These are phyloP conservation scores for Elysia chlorotica DNA, from an alignment of 1,140 invertebrate species.

Conservation along the genomic window DNA sequence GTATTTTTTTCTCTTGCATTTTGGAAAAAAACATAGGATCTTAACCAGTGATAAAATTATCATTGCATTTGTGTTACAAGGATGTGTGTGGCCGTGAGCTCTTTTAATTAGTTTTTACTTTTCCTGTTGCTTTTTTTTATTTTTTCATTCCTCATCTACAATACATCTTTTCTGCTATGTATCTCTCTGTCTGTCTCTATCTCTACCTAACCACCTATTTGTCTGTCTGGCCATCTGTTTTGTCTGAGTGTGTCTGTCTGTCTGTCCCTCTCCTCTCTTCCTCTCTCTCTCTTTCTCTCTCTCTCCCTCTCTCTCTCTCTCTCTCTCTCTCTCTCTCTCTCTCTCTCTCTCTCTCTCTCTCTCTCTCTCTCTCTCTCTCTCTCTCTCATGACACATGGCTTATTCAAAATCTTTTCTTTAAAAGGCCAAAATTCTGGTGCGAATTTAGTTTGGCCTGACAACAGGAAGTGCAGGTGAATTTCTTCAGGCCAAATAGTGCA, in stretches of 20 bases:
- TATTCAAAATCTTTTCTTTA: not conserved
- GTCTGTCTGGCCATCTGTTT: too few relatives aligned
- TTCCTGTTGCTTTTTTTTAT: too few relatives aligned
- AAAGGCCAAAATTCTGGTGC: not conserved
- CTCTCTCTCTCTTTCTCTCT: not conserved
- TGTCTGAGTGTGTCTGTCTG: not conserved
- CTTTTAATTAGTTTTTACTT: too few relatives aligned
- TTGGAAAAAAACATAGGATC: too few relatives aligned
- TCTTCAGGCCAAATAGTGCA: not conserved
- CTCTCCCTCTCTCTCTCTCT: not conserved
- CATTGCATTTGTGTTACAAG: too few relatives aligned
- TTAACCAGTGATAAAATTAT: too few relatives aligned
- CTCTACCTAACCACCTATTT: too few relatives aligned
- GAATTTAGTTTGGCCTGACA: not conserved
- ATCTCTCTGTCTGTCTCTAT: too few relatives aligned
- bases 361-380: not conserved
- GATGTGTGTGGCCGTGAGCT: too few relatives aligned
- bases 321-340: not conserved
- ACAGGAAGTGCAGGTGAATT: not conserved
- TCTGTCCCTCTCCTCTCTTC: not conserved
- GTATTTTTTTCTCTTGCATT: too few relatives aligned
- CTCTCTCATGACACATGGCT: not conserved
- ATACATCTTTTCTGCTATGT: too few relatives aligned
- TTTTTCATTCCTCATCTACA: too few relatives aligned
- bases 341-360: not conserved